phyloP scores from a whole-genome alignment of 2,888 invertebrate genomes.

The Frankliniella fusca region DNA sequence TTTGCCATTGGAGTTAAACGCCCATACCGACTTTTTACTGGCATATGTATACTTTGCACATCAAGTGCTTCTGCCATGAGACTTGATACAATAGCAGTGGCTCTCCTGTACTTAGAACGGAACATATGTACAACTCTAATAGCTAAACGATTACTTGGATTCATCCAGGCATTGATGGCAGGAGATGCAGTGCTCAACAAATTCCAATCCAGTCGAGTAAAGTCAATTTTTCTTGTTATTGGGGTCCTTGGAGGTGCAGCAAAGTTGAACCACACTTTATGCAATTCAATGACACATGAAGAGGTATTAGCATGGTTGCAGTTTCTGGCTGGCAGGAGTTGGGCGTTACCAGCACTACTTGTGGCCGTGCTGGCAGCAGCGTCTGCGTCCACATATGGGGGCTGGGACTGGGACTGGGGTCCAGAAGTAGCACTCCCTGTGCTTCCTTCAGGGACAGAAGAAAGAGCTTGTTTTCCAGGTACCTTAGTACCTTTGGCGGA shows the following conservation, averaged over 20 bases:
- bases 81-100: constrained; percentile 85
- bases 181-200: constrained; percentile 91
- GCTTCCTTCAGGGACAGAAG: neutral
- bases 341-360: neutral
- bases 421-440: neutral
- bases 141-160: constrained; percentile 86
- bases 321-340: neutral
- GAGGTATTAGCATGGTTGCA: constrained; percentile 65
- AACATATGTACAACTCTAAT: constrained; percentile 77
- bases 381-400: neutral
- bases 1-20: constrained; percentile 82
- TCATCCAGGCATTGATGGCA: constrained; percentile 97
- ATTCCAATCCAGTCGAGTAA: constrained; percentile 94
- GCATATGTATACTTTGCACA: constrained; percentile 74
- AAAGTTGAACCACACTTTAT: constrained; percentile 94
- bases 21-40: constrained; percentile 84
- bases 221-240: constrained; percentile 90
- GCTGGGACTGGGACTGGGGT: neutral
- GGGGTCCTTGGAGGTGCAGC: constrained; percentile 94
- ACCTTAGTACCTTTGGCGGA: neutral
- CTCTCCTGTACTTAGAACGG: constrained; percentile 70
- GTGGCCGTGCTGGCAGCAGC: neutral
- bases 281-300: constrained; percentile 82
- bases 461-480: neutral
- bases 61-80: constrained; percentile 94